Evolutionary conservation across 2,888 invertebrate species (phyloP).

Genomic region (Lepetodrilus schrolli): DNA sequence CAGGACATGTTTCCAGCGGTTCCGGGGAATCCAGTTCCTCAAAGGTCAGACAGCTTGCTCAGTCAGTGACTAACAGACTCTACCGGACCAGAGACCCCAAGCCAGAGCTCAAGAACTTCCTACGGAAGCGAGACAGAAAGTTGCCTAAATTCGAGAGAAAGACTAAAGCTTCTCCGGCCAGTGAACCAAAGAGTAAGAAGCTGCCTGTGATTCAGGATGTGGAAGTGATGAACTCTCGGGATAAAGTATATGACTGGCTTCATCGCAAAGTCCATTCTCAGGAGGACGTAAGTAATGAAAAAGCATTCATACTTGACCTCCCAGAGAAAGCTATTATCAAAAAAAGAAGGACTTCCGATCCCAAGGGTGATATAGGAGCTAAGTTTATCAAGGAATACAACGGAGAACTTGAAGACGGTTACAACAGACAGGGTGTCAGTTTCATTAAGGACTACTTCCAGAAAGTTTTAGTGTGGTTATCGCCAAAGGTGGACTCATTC

Average conservation of each 20-base stretch:
- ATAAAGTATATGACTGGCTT: constrained; percentile 7
- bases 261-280: not conserved
- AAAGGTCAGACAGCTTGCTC: not conserved
- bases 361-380: not conserved
- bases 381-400: not conserved
- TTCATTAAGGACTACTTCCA: constrained; percentile 1
- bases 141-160: not conserved
- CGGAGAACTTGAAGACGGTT: not conserved
- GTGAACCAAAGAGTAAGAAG: not conserved
- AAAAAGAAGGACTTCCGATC: not conserved
- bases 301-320: not conserved
- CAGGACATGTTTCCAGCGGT: not conserved
- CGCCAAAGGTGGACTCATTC: not conserved
- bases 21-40: not conserved
- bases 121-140: not conserved
- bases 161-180: not conserved
- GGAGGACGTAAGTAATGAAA: not conserved
- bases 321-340: not conserved
- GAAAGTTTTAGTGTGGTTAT: not conserved
- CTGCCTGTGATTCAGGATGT: not conserved
- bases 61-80: not conserved
- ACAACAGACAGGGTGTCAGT: not conserved
- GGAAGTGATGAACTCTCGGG: not conserved
- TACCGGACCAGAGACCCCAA: not conserved
- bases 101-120: not conserved